Percentiles rank a stretch among this genome's conserved stretches.
phyloP scores from a whole-genome alignment of 2,888 invertebrate genomes.

The Dryocosmus kuriphilus region DNA sequence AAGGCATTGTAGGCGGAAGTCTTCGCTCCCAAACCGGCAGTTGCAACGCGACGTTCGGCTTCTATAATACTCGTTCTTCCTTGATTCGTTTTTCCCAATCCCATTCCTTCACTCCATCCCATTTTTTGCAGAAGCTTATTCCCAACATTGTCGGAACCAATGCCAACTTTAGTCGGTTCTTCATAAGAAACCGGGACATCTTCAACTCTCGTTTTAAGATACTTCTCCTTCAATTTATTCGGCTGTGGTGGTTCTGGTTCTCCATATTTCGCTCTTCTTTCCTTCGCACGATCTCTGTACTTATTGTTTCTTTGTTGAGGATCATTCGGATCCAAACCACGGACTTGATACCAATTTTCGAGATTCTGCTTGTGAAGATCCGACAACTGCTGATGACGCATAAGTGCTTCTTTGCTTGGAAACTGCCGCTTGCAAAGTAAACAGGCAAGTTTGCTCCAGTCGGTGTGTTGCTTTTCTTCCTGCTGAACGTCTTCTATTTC shows the following conservation, averaged over 20 bases:
- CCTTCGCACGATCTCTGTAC: slow-evolving; percentile 96
- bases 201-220: slow-evolving; percentile 81
- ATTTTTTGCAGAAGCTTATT: slow-evolving; percentile 97
- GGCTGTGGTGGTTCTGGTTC: slow-evolving; percentile 89
- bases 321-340: slow-evolving; percentile 78
- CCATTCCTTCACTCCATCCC: slow-evolving; percentile 99
- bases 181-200: slow-evolving; percentile 77
- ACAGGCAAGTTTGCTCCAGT: slow-evolving; percentile 94
- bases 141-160: slow-evolving; percentile 94
- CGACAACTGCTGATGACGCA: slow-evolving; percentile 95
- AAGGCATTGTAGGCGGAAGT: slow-evolving; percentile 87
- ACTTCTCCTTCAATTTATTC: slow-evolving; percentile 86
- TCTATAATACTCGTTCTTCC: slow-evolving; percentile 96
- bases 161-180: slow-evolving; percentile 83
- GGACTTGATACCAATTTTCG: slow-evolving; percentile 78
- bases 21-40: slow-evolving; percentile 93
- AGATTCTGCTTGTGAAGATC: slow-evolving; percentile 96
- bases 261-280: slow-evolving; percentile 95
- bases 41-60: slow-evolving; percentile 80
- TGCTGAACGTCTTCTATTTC: slow-evolving; percentile 84
- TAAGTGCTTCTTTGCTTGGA: slow-evolving; percentile 91
- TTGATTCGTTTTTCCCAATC: slow-evolving; percentile 95
- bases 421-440: slow-evolving; percentile 97
- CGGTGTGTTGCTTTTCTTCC: slow-evolving; percentile 81
- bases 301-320: slow-evolving; percentile 77